Percentiles rank a stretch among this genome's conserved stretches.
phyloP scores from a whole-genome alignment of 2,888 invertebrate species.

The Mellilla xanthometata region DNA sequence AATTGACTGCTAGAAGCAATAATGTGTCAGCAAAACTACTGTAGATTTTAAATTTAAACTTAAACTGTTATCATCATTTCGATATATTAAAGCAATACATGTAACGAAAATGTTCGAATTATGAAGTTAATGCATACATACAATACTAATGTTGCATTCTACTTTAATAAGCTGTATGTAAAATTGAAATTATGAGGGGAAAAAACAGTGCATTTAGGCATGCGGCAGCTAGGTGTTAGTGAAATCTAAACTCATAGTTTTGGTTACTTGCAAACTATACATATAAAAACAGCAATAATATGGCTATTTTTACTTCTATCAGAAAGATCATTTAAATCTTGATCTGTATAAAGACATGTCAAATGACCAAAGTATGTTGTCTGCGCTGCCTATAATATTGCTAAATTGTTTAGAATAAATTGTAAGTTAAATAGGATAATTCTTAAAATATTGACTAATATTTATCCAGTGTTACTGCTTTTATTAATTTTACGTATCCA shows the following conservation, averaged over 20 bases:
- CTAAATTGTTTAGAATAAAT: slow-evolving; percentile 35
- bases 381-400: slow-evolving; percentile 18
- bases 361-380: slow-evolving; percentile 2
- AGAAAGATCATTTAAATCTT: too few species aligned
- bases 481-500: slow-evolving; percentile 48
- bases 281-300: not conserved
- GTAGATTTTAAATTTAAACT: slow-evolving; percentile 14
- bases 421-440: slow-evolving; percentile 36
- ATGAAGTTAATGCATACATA: not conserved
- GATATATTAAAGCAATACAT: slow-evolving; percentile 43
- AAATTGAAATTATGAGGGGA: slow-evolving; percentile 19
- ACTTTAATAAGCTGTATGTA: slow-evolving; percentile 4
- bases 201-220: slow-evolving; percentile 42
- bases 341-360: too few species aligned
- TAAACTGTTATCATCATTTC: slow-evolving; percentile 33
- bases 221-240: slow-evolving; percentile 43
- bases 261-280: not conserved
- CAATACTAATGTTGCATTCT: slow-evolving; percentile 5
- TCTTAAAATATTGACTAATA: slow-evolving; percentile 40
- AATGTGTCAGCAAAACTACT: slow-evolving; percentile 40
- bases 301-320: slow-evolving; percentile 11
- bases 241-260: not conserved
- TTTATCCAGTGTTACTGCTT: slow-evolving; percentile 48
- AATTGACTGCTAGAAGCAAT: slow-evolving; percentile 50
- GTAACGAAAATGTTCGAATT: slow-evolving; percentile 5